Evolutionary conservation across 2,113 vertebrate species (phyloP).

Genomic region (Desmodus rotundus): DNA sequence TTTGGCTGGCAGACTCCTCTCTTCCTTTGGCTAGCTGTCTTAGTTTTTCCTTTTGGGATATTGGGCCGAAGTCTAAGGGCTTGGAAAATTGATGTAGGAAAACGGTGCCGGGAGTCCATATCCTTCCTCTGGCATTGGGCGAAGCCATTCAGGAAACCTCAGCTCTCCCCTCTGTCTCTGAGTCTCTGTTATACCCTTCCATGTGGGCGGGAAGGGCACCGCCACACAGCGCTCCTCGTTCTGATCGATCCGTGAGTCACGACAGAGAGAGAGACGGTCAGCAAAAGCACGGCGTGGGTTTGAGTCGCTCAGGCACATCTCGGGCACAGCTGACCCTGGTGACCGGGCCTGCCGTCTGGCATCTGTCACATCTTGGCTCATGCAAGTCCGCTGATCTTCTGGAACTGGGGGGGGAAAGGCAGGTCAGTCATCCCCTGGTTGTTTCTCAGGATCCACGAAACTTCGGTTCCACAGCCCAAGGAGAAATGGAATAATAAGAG

Average conservation of each 20-base stretch:
- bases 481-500: conserved; percentile 41
- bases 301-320: background rate
- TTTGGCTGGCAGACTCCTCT: conserved; percentile 26
- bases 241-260: background rate
- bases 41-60: background rate
- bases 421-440: background rate
- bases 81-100: background rate
- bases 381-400: background rate
- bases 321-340: background rate
- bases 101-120: accelerated
- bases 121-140: background rate
- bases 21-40: background rate
- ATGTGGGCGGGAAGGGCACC: background rate
- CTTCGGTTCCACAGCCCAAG: background rate
- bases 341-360: accelerated
- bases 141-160: background rate
- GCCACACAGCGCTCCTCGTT: background rate
- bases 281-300: background rate
- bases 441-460: background rate
- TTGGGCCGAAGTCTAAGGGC: background rate
- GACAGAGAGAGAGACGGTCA: background rate
- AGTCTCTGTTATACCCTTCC: background rate
- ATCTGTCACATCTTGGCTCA: accelerated
- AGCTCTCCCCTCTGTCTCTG: background rate
- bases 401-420: background rate